Base-by-base conservation (phyloP, 2,113 vertebrate genomes). In the Phrynosoma blainvillii region DNA sequence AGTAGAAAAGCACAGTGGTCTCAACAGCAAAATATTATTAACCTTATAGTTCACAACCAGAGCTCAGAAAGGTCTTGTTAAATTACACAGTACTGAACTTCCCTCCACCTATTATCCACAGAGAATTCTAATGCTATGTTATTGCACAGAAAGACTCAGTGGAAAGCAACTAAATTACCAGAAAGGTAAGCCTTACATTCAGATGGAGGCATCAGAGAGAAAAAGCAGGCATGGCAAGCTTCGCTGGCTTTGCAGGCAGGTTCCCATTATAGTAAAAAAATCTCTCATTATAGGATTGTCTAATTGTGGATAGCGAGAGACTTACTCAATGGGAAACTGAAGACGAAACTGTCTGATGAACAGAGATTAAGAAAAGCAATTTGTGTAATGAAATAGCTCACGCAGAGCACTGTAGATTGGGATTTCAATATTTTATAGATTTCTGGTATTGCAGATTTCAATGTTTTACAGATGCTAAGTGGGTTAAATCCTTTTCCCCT, bases 21-120 rank as follows among this genome's bases (percentile, higher is more conserved):
- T 86, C 73, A 66, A 59, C 52, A 79, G 66, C 88, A 92, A 80
- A 88, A 79, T 59, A 13, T 77, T 0, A 62, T 89, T 90, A 84
- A 84, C 86, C 66, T 76, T 83, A 11, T 83, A 86, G 73, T 68
- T 70, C 79, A 86, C 66, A 88, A 79, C 74, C 85, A 75, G 80
- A 68, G 42, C 32, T 84, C 32, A 27, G 36, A 89, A 79, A 84
- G 73, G 71, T 0, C 84, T 56, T 76, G 86, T 84, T 82, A 79
- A 84, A 92, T 89, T 79, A 82, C 32, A 80, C 0, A 47, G 47
- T 79, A 42, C 59, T 74, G 11, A 36, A 27, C 73, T 74, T 76
- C 65, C 40, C 66, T 71, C 52, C 42, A 32, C 10, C 62, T 40
- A 5, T 68, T 77, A 74, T 80, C 73, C 20, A 0, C 20, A 83